Evolutionary conservation across 2,113 vertebrate species (phyloP), one percentile per base, ranked within the genome.

Genomic region (Morone saxatilis): DNA sequence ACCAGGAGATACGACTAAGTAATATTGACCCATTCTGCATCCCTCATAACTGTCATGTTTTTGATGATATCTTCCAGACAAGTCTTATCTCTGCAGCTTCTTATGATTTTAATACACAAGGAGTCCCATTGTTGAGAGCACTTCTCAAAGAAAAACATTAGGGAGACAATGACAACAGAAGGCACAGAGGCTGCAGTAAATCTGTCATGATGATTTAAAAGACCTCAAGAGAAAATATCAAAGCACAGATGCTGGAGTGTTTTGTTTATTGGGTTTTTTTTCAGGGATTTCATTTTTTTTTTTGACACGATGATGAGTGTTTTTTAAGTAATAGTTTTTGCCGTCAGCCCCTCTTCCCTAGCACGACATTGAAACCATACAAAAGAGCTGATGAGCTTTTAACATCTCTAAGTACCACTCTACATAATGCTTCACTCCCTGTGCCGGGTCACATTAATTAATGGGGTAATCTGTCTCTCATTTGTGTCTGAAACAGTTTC

Each of bases 351-450:
- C 17, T 75, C 63, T 13, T 81, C 22, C 19, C 14, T 50, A 53
- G 11, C 41, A 57, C 4, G 1, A 6, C 5, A n/a, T 19, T 47
- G n/a, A 62, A 83, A 59, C 22, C 31, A 22, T 0, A 66, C 68
- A 56, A 62, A 75, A 76, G 9, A 75, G 40, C 8, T 14, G 48
- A 69, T 80, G 78, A 78, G 60, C 75, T 83, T 72, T 79, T 59
- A 76, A 81, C 41, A 60, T 81, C 57, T 74, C n/a, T 16, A 76
- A 85, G 74, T 10, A 40, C 20, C 86, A 59, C 66, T 83, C 61
- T 14, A 19, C 45, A 81, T 50, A 66, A 71, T 54, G 71, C 62
- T 57, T 22, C 19, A n/a, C n/a, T 75, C 65, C 20, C 13, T 4
- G 1, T 5, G 4, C 61, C 38, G 56, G 68, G 62, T 85, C 68